Evolutionary conservation across 1,140 invertebrate species (phyloP), one percentile per base, ranked within the genome.

Genomic region (Neodiprion pinetum): DNA sequence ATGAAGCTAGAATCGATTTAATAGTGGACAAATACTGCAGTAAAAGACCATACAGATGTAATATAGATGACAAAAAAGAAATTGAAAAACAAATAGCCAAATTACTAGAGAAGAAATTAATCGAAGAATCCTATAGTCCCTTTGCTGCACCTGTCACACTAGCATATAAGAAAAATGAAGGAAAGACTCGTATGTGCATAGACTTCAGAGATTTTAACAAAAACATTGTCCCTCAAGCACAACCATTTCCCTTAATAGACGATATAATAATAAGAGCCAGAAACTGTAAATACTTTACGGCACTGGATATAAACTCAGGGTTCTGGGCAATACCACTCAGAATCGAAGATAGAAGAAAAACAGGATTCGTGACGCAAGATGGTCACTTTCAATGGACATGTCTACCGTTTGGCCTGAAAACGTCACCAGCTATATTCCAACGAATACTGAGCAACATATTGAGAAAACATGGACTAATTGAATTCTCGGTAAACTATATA

Each of bases 151-250:
- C 84, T 40, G 28, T 40, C 28, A 40, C 28, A 40, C 28, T 40
- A 40, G 28, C 28, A 40, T 40, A 40, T 40, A 40, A 40, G 5
- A 40, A 40, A 40, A 40, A 40, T 40, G 28, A 40, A 40, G 28
- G 28, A 40, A 40, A 40, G 28, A 40, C 28, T 0, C 11, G 90
- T 67, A 53, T 86, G 65, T 86, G 84, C 76, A 81, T 85, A 75
- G 83, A 84, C 77, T 84, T 83, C 71, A 78, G 79, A 78, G 82
- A 83, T 12, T 69, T 85, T 67, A 86, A 87, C 76, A 85, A 86
- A 78, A 81, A 81, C 65, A 71, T 86, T 14, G 74, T 85, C 61
- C 82, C 84, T 11, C 76, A 86, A 80, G 50, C 76, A 23, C 81
- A 86, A 79, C 84, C 80, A 61, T 85, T 85, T 72, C 83, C 80